Base-by-base conservation (phyloP, 2,797 vertebrate genomes). In the Enteromius trimaculatus region DNA sequence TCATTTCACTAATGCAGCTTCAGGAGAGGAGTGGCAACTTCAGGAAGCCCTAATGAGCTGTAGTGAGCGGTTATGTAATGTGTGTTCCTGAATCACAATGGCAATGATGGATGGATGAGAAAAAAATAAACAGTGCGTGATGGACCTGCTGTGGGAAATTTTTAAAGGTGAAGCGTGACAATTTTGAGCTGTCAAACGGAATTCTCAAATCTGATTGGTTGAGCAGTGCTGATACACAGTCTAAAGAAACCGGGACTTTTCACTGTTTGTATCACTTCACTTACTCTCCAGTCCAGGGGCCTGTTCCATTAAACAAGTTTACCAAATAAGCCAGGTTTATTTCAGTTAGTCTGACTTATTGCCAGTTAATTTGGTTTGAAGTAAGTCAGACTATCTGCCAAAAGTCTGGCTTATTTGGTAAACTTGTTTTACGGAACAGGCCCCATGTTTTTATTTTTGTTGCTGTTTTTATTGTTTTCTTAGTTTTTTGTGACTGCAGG, bases 1-100 rank as follows among this genome's bases (percentile, higher is more conserved):
- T 88, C 65, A 87, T 92, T 87, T 85, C 75, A 70, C 80, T 88
- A 90, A 89, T 88, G 81, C 88, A 87, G 85, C 85, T 83, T 76
- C 51, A 70, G 49, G 77, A 80, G 85, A 86, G 44, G 19, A 86
- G 83, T 72, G 71, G 69, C 65, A 71, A 42, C 34, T 84, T 77
- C 42, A 64, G 76, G 69, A 86, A 53, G 17, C 26, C 62, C 58
- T 82, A 89, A 88, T 80, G 39, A 83, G 84, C 65, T 71, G 37
- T 65, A 81, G 58, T 76, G 76, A 77, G 13, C 16, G 14, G 14
- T 75, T 83, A 84, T 79, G 70, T 81, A 84, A 83, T 69, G 79
- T 76, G 74, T 76, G 26, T 86, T 76, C 29, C 39, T 39, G n/a
- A 64, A 58, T 60, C 74, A 74, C 37, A 84, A 66, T 53, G 70